A percentile compares a stretch with the other conserved stretches of the same genome.
These are phyloP conservation scores for Lepeophtheirus salmonis DNA, from an alignment of 1,140 invertebrate species.

Conservation along the genomic window DNA sequence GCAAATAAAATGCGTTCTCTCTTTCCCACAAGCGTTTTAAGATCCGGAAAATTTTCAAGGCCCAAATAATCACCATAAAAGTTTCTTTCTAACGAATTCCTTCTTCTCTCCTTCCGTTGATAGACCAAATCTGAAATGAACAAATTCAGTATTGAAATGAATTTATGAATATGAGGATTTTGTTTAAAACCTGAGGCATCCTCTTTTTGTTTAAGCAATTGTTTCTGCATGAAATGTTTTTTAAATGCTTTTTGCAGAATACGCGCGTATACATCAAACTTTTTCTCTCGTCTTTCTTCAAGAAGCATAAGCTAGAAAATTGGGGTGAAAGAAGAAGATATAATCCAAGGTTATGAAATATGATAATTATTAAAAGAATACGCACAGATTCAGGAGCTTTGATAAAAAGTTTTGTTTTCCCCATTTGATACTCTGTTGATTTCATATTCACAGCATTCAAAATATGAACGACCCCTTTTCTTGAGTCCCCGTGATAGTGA, in stretches of 20 bases:
- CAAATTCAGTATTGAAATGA: too few species aligned
- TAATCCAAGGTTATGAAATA: background rate
- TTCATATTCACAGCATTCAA: conserved; percentile 42
- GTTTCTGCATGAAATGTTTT: conserved; percentile 43
- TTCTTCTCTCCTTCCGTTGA: conserved; percentile 45
- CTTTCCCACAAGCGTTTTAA: conserved; percentile 38
- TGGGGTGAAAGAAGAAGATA: too few species aligned
- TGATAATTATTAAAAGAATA: conserved; percentile 5
- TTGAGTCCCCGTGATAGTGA: conserved; percentile 37
- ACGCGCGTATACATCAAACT: conserved; percentile 46
- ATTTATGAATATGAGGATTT: too few species aligned
- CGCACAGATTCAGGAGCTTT: conserved; percentile 53
- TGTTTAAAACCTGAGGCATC: conserved; percentile 34
- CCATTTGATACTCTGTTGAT: conserved; percentile 45
- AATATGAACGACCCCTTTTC: conserved; percentile 39
- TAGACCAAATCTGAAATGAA: conserved; percentile 37
- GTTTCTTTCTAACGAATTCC: conserved; percentile 45
- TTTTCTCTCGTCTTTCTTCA: conserved; percentile 48
- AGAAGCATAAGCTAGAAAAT: conserved; percentile 30
- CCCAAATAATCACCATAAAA: conserved; percentile 57
- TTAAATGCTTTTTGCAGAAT: conserved; percentile 52
- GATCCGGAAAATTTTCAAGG: conserved; percentile 39
- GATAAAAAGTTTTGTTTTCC: conserved; percentile 50
- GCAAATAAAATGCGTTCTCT: conserved; percentile 47
- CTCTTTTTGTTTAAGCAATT: conserved; percentile 39